Evolutionary conservation across 2,113 vertebrate genomes (phyloP).

Genomic region (Uria aalge): DNA sequence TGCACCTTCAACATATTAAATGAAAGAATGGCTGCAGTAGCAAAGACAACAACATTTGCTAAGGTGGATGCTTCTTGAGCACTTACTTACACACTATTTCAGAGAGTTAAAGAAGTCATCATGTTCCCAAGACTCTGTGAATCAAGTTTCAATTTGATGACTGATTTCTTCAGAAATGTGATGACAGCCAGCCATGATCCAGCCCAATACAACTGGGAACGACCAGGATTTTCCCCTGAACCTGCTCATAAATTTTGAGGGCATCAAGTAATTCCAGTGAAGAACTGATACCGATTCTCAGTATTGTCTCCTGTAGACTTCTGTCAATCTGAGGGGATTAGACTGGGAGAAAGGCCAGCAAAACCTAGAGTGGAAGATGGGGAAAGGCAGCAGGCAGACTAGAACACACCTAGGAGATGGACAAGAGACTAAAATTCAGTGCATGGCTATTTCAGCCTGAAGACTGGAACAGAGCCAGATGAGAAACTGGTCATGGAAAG

Average conservation of each 20-base stretch:
- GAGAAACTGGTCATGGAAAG: background rate
- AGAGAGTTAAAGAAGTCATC: background rate
- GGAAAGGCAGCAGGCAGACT: background rate
- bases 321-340: background rate
- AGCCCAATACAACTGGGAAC: background rate
- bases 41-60: background rate
- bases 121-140: background rate
- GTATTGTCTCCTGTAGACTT: background rate
- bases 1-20: background rate
- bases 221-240: background rate
- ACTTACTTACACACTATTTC: background rate
- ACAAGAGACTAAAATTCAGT: background rate
- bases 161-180: background rate
- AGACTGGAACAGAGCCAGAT: background rate
- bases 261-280: background rate
- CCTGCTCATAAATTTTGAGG: background rate
- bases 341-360: background rate
- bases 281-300: background rate
- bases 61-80: background rate
- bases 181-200: background rate
- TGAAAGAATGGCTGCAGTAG: background rate
- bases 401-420: background rate
- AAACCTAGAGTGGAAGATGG: background rate
- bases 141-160: background rate
- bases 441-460: background rate